Percentiles rank a stretch among this genome's conserved stretches.
These are phyloP conservation scores for Papilio protenor DNA, from an alignment of 2,888 invertebrate genomes.

Conservation along the genomic window DNA sequence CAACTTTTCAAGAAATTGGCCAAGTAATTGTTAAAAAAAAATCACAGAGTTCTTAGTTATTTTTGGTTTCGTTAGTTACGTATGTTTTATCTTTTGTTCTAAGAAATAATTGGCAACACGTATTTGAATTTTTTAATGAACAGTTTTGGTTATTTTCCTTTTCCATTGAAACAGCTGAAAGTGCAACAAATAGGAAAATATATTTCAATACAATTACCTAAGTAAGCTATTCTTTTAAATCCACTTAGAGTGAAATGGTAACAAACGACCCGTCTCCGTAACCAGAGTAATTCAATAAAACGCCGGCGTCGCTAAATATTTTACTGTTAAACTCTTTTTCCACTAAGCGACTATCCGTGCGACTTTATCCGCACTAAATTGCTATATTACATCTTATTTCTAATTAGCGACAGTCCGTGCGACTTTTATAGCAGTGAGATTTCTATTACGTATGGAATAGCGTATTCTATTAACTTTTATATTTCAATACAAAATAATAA, in stretches of 20 bases:
- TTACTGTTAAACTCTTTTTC: slow-evolving; percentile 2
- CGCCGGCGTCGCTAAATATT: slow-evolving; percentile 8
- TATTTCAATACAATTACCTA: slow-evolving; percentile 20
- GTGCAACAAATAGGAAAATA: neutral
- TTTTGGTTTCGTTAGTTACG: neutral
- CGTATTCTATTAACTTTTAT: too few species aligned
- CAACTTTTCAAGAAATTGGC: neutral
- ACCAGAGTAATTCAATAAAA: slow-evolving; percentile 19
- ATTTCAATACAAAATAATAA: too few species aligned
- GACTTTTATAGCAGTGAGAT: neutral
- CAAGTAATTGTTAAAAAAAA: neutral
- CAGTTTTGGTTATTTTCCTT: neutral
- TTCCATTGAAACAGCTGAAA: neutral
- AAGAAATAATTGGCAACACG: neutral
- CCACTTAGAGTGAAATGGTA: slow-evolving; percentile 17
- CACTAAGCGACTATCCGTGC: neutral
- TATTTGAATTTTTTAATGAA: too few species aligned
- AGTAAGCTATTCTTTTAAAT: slow-evolving; percentile 26
- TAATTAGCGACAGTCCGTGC: neutral
- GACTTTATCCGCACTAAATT: neutral
- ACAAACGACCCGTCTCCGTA: slow-evolving; percentile 8
- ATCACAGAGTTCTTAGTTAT: neutral
- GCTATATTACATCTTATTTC: neutral
- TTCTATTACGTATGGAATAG: neutral
- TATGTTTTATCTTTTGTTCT: neutral